These are phyloP conservation scores for Apis cerana DNA, from an alignment of 1,140 invertebrate genomes.

Conservation along the genomic window DNA sequence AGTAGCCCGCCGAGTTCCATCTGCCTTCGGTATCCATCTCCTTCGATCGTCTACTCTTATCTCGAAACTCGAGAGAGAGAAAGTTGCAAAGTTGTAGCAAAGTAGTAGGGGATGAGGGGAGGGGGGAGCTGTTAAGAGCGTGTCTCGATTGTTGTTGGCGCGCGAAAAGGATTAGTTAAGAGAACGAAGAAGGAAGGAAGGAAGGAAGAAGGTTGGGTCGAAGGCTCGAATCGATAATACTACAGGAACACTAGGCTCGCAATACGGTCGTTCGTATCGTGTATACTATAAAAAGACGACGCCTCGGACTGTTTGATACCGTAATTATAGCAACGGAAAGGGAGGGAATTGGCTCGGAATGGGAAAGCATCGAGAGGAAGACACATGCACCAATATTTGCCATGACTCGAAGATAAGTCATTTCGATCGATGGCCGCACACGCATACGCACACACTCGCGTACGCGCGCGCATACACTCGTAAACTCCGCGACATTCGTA, in stretches of 20 bases:
- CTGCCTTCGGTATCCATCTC: not conserved
- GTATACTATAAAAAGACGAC: not conserved
- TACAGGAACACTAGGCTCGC: not conserved
- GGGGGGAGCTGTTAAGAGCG: not conserved
- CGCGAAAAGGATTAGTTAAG: constrained; percentile 5
- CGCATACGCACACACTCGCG: too few species aligned
- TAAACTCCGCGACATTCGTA: not conserved
- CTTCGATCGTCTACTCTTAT: constrained; percentile 8
- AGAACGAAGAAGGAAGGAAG: too few species aligned
- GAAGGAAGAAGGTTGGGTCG: not conserved
- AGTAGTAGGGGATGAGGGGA: too few species aligned
- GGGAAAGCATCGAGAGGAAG: not conserved
- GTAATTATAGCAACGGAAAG: not conserved
- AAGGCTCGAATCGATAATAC: not conserved
- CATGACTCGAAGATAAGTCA: not conserved
- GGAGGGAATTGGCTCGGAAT: not conserved
- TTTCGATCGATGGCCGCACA: not conserved
- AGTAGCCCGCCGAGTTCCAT: not conserved
- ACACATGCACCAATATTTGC: not conserved
- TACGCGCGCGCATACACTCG: too few species aligned
- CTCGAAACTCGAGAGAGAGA: not conserved
- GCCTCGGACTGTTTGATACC: not conserved
- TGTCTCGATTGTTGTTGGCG: not conserved
- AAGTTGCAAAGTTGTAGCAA: not conserved
- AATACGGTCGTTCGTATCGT: not conserved